phyloP scores from a whole-genome alignment of 2,797 vertebrate genomes.

The Nyctalus aviator region DNA sequence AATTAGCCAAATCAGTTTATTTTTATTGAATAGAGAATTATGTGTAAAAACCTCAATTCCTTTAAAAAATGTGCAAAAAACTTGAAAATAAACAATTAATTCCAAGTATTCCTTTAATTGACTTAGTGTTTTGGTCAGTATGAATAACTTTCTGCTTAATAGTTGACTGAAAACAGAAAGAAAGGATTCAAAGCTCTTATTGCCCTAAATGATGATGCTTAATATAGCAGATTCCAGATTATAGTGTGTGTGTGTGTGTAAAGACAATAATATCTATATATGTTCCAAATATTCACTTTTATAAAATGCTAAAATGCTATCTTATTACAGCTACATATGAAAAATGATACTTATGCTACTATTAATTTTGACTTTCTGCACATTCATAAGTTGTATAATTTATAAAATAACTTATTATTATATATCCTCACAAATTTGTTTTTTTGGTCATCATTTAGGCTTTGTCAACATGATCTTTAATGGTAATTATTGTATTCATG shows the following conservation, averaged over 20 bases:
- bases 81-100: background rate
- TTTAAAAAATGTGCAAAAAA: background rate
- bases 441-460: background rate
- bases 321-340: slow-evolving; percentile 19
- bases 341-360: slow-evolving; percentile 18
- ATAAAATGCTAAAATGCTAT: background rate
- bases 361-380: slow-evolving; percentile 27
- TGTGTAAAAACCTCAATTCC: background rate
- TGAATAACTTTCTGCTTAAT: background rate
- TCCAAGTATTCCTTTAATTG: background rate
- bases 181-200: background rate
- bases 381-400: slow-evolving; percentile 47
- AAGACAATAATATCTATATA: background rate
- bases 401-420: background rate
- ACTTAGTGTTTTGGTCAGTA: background rate
- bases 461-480: background rate
- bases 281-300: slow-evolving; percentile 47
- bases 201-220: slow-evolving; percentile 18
- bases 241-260: background rate
- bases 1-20: background rate
- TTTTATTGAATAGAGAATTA: slow-evolving; percentile 48
- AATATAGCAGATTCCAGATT: slow-evolving; percentile 5
- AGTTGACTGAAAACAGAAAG: background rate
- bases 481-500: slow-evolving; percentile 1
- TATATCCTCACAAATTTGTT: background rate